These are phyloP conservation scores for Apteryx mantelli DNA, from an alignment of 2,113 vertebrate species.

Conservation along the genomic window DNA sequence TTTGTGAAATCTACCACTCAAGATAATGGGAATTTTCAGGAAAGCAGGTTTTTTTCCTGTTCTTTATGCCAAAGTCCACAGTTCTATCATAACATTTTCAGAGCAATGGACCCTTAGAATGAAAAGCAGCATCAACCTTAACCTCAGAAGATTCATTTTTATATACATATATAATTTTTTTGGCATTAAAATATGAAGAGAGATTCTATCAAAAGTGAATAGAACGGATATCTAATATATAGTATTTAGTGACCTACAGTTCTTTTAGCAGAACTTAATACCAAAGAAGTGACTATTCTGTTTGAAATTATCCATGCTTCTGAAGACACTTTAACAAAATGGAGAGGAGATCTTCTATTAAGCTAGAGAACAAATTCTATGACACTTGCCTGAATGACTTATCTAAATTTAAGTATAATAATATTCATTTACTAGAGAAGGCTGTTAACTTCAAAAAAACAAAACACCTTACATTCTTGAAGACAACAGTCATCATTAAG, in stretches of 20 bases:
- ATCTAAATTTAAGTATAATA: not conserved
- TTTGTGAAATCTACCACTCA: not conserved
- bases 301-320: not conserved
- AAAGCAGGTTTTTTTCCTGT: not conserved
- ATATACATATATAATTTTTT: not conserved
- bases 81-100: not conserved
- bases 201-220: not conserved
- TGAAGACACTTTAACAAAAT: not conserved
- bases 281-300: not conserved
- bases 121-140: not conserved
- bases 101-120: not conserved
- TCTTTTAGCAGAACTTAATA: not conserved
- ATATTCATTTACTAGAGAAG: not conserved
- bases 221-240: not conserved
- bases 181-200: not conserved
- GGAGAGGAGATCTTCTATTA: not conserved
- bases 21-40: not conserved
- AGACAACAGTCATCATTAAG: not conserved
- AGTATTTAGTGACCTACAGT: not conserved
- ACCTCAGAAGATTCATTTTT: too few relatives aligned
- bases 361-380: not conserved
- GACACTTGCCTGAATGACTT: not conserved
- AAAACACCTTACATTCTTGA: not conserved
- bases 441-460: not conserved
- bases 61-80: not conserved